Conservation (phyloP, 2,888 invertebrate genomes). For the Drosophila yooni region DNA sequence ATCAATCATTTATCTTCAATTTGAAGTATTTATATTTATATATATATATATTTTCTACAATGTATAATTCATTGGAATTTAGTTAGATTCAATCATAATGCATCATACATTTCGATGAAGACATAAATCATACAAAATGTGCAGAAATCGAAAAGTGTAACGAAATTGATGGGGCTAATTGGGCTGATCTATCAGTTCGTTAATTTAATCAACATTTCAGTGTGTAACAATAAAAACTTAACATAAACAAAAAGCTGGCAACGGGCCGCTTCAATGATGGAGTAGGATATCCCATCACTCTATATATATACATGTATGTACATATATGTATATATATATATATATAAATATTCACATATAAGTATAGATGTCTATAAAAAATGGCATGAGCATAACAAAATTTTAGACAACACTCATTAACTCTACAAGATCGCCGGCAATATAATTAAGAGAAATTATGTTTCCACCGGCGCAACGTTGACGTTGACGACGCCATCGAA, state of each 20-base stretch:
- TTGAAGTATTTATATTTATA: not conserved
- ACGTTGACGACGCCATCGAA: slow-evolving; percentile 35
- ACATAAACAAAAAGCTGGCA: slow-evolving; percentile 40
- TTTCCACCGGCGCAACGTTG: slow-evolving; percentile 75
- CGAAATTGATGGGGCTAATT: slow-evolving; percentile 63
- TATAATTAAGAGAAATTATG: slow-evolving; percentile 83
- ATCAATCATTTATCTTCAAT: not conserved
- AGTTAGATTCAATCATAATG: not conserved
- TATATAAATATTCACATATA: not conserved
- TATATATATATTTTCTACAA: not conserved
- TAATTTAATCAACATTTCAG: slow-evolving; percentile 47
- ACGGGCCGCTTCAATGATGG: slow-evolving; percentile 44
- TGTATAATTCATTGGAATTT: not conserved
- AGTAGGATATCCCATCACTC: slow-evolving; percentile 61
- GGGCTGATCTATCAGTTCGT: slow-evolving; percentile 55
- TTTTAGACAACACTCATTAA: slow-evolving; percentile 81
- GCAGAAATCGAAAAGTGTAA: slow-evolving; percentile 35
- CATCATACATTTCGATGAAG: slow-evolving; percentile 6
- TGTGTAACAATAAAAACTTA: slow-evolving; percentile 28
- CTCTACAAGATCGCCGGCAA: slow-evolving; percentile 72
- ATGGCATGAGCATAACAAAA: slow-evolving; percentile 56
- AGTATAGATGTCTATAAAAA: slow-evolving; percentile 55
- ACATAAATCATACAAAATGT: slow-evolving; percentile 20
- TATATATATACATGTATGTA: slow-evolving; percentile 22
- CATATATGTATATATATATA: slow-evolving; percentile 16